Evolutionary conservation across 30 jellyfish, hydroid and myxozoan genomes (phyloP).

Genomic region (Pelagia noctiluca): DNA sequence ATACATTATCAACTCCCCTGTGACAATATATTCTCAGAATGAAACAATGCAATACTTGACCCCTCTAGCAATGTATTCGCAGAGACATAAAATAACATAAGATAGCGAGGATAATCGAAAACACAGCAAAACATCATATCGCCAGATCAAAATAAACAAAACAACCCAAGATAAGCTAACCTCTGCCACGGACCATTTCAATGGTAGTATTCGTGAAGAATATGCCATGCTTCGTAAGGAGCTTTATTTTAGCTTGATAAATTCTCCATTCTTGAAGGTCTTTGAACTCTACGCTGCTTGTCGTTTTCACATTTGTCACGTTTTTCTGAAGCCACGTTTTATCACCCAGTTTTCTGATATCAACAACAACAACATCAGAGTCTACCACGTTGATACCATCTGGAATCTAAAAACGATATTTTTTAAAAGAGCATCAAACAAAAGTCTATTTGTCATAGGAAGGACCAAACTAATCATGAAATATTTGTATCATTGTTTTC

Average conservation of each 20-base stretch:
- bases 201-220: slow-evolving; percentile 25
- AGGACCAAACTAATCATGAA: too few relatives aligned
- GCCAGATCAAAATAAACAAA: too few relatives aligned
- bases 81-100: too few relatives aligned
- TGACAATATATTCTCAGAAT: too few relatives aligned
- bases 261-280: slow-evolving; percentile 7
- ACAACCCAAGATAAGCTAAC: too few relatives aligned
- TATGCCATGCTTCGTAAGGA: slow-evolving; percentile 26
- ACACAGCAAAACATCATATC: too few relatives aligned
- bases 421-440: not conserved
- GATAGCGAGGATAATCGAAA: too few relatives aligned
- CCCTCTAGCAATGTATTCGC: too few relatives aligned
- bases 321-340: slow-evolving; percentile 7
- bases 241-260: slow-evolving; percentile 30
- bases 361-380: not conserved
- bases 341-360: slow-evolving; percentile 27
- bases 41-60: too few relatives aligned
- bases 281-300: not conserved
- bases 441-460: not conserved
- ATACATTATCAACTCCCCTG: too few relatives aligned
- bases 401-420: slow-evolving; percentile 19
- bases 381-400: not conserved
- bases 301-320: not conserved
- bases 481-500: too few relatives aligned
- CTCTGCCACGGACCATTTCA: slow-evolving; percentile 25